These are phyloP conservation scores for Onthophagus sagittarius DNA, from an alignment of 2,888 invertebrate genomes.

Conservation along the genomic window DNA sequence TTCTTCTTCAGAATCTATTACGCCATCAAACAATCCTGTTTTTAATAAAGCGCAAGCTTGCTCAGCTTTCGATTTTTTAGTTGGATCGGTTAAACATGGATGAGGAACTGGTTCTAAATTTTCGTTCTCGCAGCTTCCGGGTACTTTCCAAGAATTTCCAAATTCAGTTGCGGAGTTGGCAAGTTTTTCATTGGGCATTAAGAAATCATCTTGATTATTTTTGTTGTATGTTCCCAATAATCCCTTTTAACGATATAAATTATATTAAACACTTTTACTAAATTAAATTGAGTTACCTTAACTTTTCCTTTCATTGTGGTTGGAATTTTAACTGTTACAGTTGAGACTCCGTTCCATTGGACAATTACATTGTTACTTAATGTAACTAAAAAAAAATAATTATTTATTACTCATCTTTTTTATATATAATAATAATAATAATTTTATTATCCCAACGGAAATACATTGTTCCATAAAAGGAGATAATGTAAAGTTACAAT, in stretches of 20 bases:
- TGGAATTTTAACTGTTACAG: constrained; percentile 5
- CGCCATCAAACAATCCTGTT: neutral
- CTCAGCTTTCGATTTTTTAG: neutral
- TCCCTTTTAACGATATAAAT: constrained; percentile 2
- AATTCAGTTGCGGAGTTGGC: neutral
- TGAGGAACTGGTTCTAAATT: neutral
- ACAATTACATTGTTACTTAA: constrained; percentile 12
- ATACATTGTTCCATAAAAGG: no score
- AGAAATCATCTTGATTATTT: constrained; percentile 12
- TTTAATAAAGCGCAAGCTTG: constrained; percentile 10
- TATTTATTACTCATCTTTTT: neutral
- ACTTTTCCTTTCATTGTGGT: constrained; percentile 5
- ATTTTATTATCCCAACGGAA: no score
- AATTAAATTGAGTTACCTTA: neutral
- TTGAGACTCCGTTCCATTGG: constrained; percentile 10
- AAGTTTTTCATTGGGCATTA: constrained; percentile 12
- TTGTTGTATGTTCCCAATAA: constrained; percentile 14
- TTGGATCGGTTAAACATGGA: constrained; percentile 11
- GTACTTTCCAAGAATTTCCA: constrained; percentile 16
- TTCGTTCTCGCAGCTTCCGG: constrained; percentile 3
- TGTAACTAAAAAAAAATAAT: neutral
- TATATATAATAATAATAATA: no score
- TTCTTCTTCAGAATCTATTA: neutral
- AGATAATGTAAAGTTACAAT: no score
- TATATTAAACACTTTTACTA: neutral